Evolutionary conservation across 1,140 invertebrate species (phyloP).

Genomic region (Neoseiulus cucumeris): DNA sequence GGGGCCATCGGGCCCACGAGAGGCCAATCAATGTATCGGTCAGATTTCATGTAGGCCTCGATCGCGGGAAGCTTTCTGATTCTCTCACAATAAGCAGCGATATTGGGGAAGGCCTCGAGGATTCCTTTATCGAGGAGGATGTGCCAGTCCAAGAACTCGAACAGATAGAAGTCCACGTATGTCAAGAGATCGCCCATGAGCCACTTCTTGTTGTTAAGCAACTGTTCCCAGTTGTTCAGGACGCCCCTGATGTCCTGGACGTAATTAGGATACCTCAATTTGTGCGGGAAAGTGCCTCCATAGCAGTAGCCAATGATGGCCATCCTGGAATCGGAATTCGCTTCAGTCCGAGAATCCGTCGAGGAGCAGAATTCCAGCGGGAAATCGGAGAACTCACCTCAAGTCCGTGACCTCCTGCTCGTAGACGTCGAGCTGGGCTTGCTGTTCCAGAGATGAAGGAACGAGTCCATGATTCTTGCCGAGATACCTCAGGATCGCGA

Average conservation of each 20-base stretch:
- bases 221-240: background rate
- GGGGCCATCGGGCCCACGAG: too few species aligned
- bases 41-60: background rate
- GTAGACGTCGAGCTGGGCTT: background rate
- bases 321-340: background rate
- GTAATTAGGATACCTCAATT: background rate
- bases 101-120: background rate
- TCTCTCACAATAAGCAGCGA: background rate
- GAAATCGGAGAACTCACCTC: background rate
- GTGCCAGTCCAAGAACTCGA: background rate
- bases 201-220: background rate
- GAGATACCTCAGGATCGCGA: background rate
- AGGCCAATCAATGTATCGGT: too few species aligned
- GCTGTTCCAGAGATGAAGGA: background rate
- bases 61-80: background rate
- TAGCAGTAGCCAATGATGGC: background rate
- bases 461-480: background rate
- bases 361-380: background rate
- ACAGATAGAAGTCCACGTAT: background rate
- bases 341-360: background rate
- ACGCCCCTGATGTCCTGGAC: background rate
- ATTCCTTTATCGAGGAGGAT: background rate
- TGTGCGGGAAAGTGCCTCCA: background rate
- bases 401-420: background rate
- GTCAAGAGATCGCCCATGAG: background rate